Evolutionary conservation across 2,888 invertebrate genomes (phyloP), one percentile per base, ranked within the genome.

Genomic region (Horisme vitalbata): DNA sequence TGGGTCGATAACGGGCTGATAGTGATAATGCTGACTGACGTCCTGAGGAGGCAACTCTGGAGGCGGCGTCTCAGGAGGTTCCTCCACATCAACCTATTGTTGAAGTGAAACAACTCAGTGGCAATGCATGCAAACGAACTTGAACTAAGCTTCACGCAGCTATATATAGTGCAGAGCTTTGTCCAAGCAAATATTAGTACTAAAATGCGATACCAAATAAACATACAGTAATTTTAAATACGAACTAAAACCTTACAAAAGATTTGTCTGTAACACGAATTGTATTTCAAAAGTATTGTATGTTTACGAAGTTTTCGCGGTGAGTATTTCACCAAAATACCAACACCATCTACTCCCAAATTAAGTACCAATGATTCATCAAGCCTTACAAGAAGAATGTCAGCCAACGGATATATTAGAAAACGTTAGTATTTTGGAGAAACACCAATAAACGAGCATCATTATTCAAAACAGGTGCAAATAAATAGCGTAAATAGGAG

Each of bases 391-490:
- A 65, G 55, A 76, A 81, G 73, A 68, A 59, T 61, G 59, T 69
- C 55, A 65, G 61, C 63, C 55, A 66, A 57, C 30, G 30, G 47
- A 60, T 56, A 62, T 62, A 68, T 83, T 76, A 78, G 75, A 80
- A 65, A 68, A 77, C 81, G 88, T 89, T 87, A 89, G 89, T 89
- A 89, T 89, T 89, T 89, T 88, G 89, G 87, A 80, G 83, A 88
- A 87, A 83, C 71, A 63, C 60, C 60, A 24, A 9, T 41, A 36
- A 47, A 55, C 49, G 51, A 51, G 54, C 52, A 55, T 57, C 36
- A 51, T 48, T 54, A 52, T 51, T 50, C 34, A 72, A 62, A 63
- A 68, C 60, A 63, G 51, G 76, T 80, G 83, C 83, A 65, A 63
- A 61, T 50, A 71, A 59, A 61, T 64, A 76, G 76, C 76, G 59